phyloP scores from a whole-genome alignment of 2,888 invertebrate species.

The Sarcophaga caerulescens region DNA sequence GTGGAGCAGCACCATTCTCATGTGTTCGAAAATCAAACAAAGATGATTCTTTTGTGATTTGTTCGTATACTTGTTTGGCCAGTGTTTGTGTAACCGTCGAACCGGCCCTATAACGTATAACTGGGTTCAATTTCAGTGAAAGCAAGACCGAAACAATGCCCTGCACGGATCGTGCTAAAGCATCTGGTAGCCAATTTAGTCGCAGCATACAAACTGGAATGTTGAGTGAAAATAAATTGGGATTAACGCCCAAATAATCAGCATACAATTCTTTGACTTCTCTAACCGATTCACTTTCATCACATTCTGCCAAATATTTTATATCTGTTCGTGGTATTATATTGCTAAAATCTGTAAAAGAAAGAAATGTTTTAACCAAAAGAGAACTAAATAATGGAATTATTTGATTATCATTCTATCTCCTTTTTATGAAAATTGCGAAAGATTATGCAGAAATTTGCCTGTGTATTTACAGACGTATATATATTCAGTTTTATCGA shows the following conservation, averaged over 20 bases:
- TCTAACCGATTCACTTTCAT: constrained; percentile 98
- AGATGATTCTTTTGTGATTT: constrained; percentile 92
- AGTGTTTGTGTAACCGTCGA: constrained; percentile 92
- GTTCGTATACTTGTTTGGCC: constrained; percentile 92
- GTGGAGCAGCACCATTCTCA: constrained; percentile 85
- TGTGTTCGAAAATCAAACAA: constrained; percentile 92
- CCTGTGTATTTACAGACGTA: too few species aligned
- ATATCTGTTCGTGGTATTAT: constrained; percentile 98
- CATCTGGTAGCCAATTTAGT: constrained; percentile 89
- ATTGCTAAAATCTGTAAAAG: constrained; percentile 94
- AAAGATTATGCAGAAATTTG: too few species aligned
- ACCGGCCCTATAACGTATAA: constrained; percentile 93
- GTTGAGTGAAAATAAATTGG: constrained; percentile 94
- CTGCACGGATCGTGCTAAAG: constrained; percentile 90
- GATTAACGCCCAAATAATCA: constrained; percentile 96
- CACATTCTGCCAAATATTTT: constrained; percentile 97
- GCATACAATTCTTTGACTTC: constrained; percentile 98
- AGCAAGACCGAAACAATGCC: constrained; percentile 93
- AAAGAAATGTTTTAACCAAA: not conserved
- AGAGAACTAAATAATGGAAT: not conserved
- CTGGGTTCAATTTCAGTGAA: constrained; percentile 94
- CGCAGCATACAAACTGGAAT: constrained; percentile 87
- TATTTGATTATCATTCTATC: too few species aligned
- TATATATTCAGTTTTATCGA: too few species aligned
- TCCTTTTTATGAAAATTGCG: too few species aligned